Conservation (phyloP, 2,113 vertebrate species). For the Etheostoma cragini region DNA sequence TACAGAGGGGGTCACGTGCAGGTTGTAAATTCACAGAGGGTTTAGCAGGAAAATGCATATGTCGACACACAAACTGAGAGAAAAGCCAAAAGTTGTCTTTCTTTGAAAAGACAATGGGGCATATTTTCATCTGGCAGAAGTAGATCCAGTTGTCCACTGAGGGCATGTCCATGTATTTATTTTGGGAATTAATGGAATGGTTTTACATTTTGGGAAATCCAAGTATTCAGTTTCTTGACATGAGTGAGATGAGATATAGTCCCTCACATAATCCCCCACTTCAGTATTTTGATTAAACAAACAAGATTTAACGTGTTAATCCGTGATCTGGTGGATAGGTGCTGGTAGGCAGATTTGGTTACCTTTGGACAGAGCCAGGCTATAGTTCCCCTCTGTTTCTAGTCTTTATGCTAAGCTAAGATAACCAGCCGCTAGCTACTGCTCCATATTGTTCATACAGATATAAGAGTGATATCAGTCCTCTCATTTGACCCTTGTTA, state of each 20-base stretch:
- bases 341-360: no score
- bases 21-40: conserved; percentile 47
- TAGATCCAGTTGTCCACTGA: background rate
- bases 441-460: no score
- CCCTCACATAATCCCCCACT: background rate
- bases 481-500: background rate
- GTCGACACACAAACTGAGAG: conserved; percentile 33
- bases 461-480: background rate
- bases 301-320: background rate
- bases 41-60: conserved; percentile 39
- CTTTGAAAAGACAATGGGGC: conserved; percentile 1
- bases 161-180: background rate
- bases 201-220: background rate
- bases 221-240: background rate
- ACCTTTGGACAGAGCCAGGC: no score
- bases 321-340: no score
- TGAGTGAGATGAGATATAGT: background rate
- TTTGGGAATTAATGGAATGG: background rate
- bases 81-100: background rate
- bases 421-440: no score
- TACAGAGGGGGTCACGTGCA: conserved; percentile 39
- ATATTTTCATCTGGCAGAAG: background rate
- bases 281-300: background rate
- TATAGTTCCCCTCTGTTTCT: no score
- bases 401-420: no score